Evolutionary conservation across 1,140 invertebrate species (phyloP).

Genomic region (Caenorhabditis latens): DNA sequence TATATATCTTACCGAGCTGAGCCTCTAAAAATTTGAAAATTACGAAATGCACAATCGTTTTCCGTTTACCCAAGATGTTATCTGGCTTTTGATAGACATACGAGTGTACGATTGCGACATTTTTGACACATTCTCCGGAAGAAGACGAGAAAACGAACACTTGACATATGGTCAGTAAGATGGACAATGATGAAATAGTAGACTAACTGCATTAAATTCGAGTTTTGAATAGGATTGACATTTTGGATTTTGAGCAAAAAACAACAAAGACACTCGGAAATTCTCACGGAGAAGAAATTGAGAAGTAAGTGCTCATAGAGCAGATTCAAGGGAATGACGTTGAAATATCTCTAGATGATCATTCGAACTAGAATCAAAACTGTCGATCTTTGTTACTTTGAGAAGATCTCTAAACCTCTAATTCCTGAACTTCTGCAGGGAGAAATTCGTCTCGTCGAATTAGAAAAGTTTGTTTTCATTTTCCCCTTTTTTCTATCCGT

Average conservation of each 20-base stretch:
- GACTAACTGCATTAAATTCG: background rate
- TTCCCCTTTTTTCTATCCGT: background rate
- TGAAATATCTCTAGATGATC: background rate
- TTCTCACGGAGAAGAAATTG: constrained; percentile 29
- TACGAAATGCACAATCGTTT: background rate
- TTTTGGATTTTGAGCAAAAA: background rate
- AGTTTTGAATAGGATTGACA: background rate
- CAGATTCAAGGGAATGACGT: constrained; percentile 22
- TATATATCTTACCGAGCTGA: no score
- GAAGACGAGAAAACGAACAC: background rate
- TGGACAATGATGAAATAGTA: constrained; percentile 8
- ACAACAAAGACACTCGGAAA: background rate
- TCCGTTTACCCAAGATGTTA: background rate
- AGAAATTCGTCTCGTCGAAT: constrained; percentile 19
- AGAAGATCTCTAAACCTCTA: background rate
- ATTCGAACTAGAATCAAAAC: background rate
- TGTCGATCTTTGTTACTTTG: constrained; percentile 17
- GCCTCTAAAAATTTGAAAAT: background rate
- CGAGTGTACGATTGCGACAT: background rate
- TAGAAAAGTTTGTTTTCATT: constrained; percentile 38
- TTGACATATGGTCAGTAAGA: constrained; percentile 13
- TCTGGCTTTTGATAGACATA: constrained; percentile 36
- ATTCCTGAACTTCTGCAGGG: background rate
- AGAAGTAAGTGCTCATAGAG: constrained; percentile 34
- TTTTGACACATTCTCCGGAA: constrained; percentile 26